Percentiles rank a stretch among this genome's conserved stretches.
Conservation (phyloP, 2,113 vertebrate species). For the Nicator chloris region DNA sequence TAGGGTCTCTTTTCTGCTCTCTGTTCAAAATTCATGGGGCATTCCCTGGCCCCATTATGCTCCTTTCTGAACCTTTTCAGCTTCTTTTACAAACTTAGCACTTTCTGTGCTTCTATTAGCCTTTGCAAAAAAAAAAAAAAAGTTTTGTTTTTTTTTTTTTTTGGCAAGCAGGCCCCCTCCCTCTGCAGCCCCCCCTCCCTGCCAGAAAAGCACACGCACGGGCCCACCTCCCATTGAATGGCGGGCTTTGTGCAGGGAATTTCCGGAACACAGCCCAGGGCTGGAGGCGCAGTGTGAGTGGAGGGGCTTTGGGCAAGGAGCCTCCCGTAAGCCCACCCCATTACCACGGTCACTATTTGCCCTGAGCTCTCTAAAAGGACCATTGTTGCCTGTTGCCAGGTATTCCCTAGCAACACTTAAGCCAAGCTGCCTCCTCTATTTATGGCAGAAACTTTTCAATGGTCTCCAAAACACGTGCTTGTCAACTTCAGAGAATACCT, state of each 20-base stretch:
- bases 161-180: conserved; percentile 53
- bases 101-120: conserved; percentile 69
- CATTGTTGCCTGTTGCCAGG: conserved; percentile 84
- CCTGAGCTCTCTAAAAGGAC: conserved; percentile 80
- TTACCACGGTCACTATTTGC: conserved; percentile 86
- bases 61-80: conserved; percentile 80
- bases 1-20: conserved; percentile 75
- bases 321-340: conserved; percentile 81
- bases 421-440: conserved; percentile 81
- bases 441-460: conserved; percentile 83
- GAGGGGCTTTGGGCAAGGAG: conserved; percentile 74
- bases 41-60: conserved; percentile 75
- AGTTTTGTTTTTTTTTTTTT: conserved; percentile 32
- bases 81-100: conserved; percentile 74
- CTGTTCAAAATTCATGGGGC: conserved; percentile 82
- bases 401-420: conserved; percentile 85
- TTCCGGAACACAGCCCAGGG: conserved; percentile 83
- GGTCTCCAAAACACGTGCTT: conserved; percentile 83
- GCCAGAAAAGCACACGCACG: conserved; percentile 77
- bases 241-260: conserved; percentile 77
- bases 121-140: conserved; percentile 55
- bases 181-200: conserved; percentile 29
- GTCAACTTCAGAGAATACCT: conserved; percentile 77
- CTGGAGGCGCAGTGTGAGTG: conserved; percentile 72
- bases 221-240: conserved; percentile 78